Percentiles rank a stretch among this genome's conserved stretches.
These are phyloP conservation scores for Ianthella basta DNA, from an alignment of 37 sponge, comb jelly and placozoan species.

Conservation along the genomic window DNA sequence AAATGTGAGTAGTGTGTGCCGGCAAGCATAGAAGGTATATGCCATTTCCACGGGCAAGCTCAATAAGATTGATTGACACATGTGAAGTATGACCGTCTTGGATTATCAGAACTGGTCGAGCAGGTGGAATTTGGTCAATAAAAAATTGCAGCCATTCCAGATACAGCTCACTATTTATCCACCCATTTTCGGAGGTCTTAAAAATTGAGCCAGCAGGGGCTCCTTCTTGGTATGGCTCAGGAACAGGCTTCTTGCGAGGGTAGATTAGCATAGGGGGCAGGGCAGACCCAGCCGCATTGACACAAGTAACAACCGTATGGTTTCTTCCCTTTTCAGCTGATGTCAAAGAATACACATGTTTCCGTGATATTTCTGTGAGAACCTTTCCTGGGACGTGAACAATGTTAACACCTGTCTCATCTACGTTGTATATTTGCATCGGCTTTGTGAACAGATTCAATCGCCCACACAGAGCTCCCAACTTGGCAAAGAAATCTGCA, in stretches of 20 bases:
- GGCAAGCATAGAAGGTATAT: conserved; percentile 58
- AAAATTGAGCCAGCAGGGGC: conserved; percentile 54
- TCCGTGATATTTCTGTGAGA: conserved; percentile 22
- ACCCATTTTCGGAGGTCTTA: conserved; percentile 58
- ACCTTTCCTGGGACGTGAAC: conserved; percentile 51
- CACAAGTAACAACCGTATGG: conserved; percentile 58
- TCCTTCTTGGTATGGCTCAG: conserved; percentile 40
- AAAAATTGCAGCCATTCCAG: conserved; percentile 64
- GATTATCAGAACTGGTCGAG: conserved; percentile 50
- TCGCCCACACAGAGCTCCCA: conserved; percentile 33
- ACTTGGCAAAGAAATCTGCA: conserved; percentile 43
- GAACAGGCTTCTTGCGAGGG: conserved; percentile 60
- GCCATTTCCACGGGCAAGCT: conserved; percentile 55
- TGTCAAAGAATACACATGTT: conserved; percentile 49
- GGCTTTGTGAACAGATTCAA: conserved; percentile 50
- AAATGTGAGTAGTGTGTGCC: conserved; percentile 61
- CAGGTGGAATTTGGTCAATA: conserved; percentile 46
- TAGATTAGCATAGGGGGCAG: conserved; percentile 64
- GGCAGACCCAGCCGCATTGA: conserved; percentile 56
- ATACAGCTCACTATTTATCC: conserved; percentile 57
- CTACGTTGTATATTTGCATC: conserved; percentile 50
- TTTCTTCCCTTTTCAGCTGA: conserved; percentile 61
- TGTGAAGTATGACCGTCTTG: conserved; percentile 73
- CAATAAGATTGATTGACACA: conserved; percentile 57
- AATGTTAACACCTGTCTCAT: conserved; percentile 40